Evolutionary conservation across 2,113 vertebrate genomes (phyloP).

Genomic region (Bombycilla garrulus): DNA sequence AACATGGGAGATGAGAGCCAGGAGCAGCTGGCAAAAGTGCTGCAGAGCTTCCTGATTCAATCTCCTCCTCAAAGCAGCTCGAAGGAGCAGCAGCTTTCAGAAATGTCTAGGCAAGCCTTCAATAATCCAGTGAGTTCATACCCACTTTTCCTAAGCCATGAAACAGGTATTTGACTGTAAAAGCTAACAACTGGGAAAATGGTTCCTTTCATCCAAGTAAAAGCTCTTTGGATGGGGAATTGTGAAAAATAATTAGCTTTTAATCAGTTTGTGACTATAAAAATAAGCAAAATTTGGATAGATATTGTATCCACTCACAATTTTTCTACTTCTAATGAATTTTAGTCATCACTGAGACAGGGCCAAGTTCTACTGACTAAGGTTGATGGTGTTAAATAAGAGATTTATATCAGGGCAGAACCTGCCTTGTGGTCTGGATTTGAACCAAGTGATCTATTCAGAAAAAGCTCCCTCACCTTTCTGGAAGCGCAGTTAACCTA

Average conservation of each 20-base stretch:
- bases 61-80: neutral
- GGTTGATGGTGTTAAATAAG: neutral
- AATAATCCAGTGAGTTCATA: neutral
- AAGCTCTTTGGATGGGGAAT: neutral
- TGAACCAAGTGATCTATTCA: neutral
- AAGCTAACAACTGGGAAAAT: neutral
- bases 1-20: neutral
- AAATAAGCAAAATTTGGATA: neutral
- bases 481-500: neutral
- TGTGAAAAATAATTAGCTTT: neutral
- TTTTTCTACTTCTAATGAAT: neutral
- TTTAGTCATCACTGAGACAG: neutral
- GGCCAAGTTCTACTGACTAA: neutral
- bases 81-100: neutral
- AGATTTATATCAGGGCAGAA: neutral
- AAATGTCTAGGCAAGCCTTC: neutral
- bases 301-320: neutral
- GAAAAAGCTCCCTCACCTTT: neutral
- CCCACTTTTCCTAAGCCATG: neutral
- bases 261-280: neutral
- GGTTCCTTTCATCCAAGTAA: neutral
- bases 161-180: neutral
- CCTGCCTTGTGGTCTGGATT: neutral
- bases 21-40: neutral
- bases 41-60: neutral